phyloP scores from a whole-genome alignment of 2,113 vertebrate species.

The Scartelaos histophorus region DNA sequence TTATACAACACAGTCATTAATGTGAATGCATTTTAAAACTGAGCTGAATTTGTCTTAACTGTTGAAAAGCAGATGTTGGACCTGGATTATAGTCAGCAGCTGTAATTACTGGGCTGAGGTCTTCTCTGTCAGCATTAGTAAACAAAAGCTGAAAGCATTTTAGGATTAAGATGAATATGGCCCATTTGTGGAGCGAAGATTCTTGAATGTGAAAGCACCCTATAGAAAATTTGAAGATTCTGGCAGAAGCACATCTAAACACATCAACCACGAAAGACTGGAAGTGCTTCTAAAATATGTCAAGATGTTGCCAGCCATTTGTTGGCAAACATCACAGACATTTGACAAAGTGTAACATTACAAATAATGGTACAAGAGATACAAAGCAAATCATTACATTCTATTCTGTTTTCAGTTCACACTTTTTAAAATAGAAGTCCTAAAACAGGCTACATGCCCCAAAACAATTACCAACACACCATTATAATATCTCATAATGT shows the following conservation, averaged over 20 bases:
- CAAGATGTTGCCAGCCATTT: background rate
- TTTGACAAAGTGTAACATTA: background rate
- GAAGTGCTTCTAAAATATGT: background rate
- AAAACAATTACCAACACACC: background rate
- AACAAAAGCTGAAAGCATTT: background rate
- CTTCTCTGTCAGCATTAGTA: background rate
- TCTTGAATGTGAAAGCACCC: too few species aligned
- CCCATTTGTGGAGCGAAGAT: background rate
- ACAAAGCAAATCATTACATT: background rate
- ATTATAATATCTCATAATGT: background rate
- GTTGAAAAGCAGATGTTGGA: background rate
- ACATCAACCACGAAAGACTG: background rate
- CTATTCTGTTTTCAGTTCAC: background rate
- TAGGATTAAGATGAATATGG: background rate
- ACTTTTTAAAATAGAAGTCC: background rate
- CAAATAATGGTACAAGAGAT: background rate
- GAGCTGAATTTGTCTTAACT: background rate
- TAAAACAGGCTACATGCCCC: background rate
- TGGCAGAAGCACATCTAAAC: background rate
- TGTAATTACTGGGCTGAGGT: background rate
- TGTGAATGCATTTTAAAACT: too few species aligned
- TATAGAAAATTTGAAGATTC: background rate
- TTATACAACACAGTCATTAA: too few species aligned
- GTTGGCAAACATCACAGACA: background rate
- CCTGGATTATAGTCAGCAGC: background rate